Conservation (phyloP, 2,797 vertebrate genomes). For the Euthynnus affinis region DNA sequence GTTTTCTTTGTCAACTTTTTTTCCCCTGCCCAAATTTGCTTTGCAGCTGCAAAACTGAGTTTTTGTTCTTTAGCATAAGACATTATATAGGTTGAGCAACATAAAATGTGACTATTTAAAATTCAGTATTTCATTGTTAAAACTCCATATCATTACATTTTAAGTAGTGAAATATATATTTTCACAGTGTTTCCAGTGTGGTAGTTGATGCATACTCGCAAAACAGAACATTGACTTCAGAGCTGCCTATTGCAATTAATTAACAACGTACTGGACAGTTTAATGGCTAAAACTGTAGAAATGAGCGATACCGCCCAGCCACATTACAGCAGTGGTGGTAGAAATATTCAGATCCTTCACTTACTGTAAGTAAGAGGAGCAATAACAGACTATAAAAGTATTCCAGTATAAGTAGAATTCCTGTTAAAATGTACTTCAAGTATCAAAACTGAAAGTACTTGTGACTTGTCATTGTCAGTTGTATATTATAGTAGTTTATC, state of each 20-base stretch:
- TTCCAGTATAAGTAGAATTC: too few species aligned
- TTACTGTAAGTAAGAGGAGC: too few species aligned
- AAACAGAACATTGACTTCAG: background rate
- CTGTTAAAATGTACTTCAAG: too few species aligned
- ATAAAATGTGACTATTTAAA: background rate
- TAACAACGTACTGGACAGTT: background rate
- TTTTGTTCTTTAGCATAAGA: background rate
- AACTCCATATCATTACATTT: background rate
- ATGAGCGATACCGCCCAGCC: background rate
- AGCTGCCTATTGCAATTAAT: background rate
- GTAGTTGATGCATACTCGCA: background rate
- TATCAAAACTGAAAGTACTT: too few species aligned
- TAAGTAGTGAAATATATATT: background rate
- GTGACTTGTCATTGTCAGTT: too few species aligned
- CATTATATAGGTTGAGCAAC: background rate
- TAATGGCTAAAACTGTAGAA: too few species aligned
- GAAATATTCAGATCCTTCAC: too few species aligned
- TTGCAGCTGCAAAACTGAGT: constrained; percentile 30
- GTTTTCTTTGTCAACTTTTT: constrained; percentile 31
- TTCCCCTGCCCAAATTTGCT: constrained; percentile 9
- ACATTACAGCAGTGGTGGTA: too few species aligned
- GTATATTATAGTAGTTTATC: too few species aligned
- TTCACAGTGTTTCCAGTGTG: background rate
- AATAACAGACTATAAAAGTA: too few species aligned
- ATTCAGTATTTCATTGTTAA: background rate